A percentile compares a stretch with the other conserved stretches of the same genome.
These are phyloP conservation scores for Danio tinwini DNA, from an alignment of 2,797 vertebrate genomes.

Conservation along the genomic window DNA sequence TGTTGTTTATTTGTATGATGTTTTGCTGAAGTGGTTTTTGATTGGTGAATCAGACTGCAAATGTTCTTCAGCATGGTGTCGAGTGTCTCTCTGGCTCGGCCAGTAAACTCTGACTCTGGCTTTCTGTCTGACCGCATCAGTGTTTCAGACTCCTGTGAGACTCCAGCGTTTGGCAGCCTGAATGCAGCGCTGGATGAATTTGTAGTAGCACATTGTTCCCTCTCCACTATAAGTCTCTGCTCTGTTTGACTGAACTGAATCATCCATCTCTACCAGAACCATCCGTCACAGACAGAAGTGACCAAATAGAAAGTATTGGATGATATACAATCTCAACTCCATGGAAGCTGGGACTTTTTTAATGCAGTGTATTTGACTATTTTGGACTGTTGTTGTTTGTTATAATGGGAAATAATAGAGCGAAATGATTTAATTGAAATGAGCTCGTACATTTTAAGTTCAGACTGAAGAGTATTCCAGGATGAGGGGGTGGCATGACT, in stretches of 20 bases:
- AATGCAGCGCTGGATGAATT: background rate
- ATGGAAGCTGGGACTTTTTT: too few species aligned
- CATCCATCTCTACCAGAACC: slow-evolving; percentile 4
- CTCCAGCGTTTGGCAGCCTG: slow-evolving; percentile 10
- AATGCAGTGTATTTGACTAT: too few species aligned
- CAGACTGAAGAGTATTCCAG: too few species aligned
- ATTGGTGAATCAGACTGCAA: background rate
- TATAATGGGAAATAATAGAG: too few species aligned
- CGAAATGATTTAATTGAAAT: too few species aligned
- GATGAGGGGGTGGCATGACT: too few species aligned
- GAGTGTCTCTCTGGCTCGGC: slow-evolving; percentile 14
- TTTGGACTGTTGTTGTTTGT: too few species aligned
- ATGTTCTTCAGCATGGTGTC: background rate
- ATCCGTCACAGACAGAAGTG: background rate
- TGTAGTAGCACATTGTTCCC: slow-evolving; percentile 17
- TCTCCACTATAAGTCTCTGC: background rate
- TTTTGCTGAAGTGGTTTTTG: slow-evolving; percentile 27
- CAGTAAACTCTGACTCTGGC: background rate
- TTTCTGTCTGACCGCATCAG: slow-evolving; percentile 1
- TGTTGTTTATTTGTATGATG: background rate
- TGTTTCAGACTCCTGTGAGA: slow-evolving; percentile 25
- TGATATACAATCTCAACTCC: background rate
- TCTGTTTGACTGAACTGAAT: background rate
- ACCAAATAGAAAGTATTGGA: background rate
- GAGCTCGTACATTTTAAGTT: too few species aligned